Evolutionary conservation across 2,797 vertebrate species (phyloP).

Genomic region (Hippocampus kuda): DNA sequence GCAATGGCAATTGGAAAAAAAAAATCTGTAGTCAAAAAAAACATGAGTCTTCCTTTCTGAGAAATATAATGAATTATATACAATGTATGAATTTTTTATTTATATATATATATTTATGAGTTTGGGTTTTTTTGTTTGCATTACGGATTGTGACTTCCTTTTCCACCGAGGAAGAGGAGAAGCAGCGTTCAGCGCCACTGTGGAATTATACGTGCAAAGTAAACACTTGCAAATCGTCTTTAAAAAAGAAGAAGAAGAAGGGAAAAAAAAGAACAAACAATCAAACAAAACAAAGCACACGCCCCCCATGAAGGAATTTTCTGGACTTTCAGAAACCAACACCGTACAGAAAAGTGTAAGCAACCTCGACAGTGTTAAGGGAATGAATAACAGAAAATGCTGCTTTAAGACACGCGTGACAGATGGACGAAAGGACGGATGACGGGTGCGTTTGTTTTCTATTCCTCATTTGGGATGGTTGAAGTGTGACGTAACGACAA

Average conservation of each 20-base stretch:
- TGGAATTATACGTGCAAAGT: conserved; percentile 62
- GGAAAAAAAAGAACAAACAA: not conserved
- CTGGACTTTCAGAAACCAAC: conserved; percentile 39
- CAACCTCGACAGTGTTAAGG: conserved; percentile 71
- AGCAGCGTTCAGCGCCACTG: conserved; percentile 73
- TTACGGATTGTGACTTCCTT: conserved; percentile 48
- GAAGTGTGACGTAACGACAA: conserved; percentile 62
- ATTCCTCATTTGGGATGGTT: conserved; percentile 65
- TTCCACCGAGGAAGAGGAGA: conserved; percentile 54
- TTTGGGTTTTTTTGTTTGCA: conserved; percentile 29
- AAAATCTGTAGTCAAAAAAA: conserved; percentile 66
- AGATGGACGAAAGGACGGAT: conserved; percentile 39
- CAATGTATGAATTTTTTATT: conserved; percentile 45
- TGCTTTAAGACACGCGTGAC: conserved; percentile 51
- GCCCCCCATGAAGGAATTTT: conserved; percentile 46
- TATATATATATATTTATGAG: conserved; percentile 17
- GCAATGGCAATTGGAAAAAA: conserved; percentile 63
- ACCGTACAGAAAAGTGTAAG: conserved; percentile 33
- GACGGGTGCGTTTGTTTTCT: conserved; percentile 62
- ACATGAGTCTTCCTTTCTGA: conserved; percentile 77
- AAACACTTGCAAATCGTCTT: conserved; percentile 45
- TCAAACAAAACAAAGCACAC: conserved; percentile 47
- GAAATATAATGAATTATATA: conserved; percentile 64
- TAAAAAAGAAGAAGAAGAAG: conserved; percentile 24
- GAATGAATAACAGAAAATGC: conserved; percentile 60